Evolutionary conservation across 2,888 invertebrate genomes (phyloP), one percentile per base, ranked within the genome.

Genomic region (Bellardia bayeri): DNA sequence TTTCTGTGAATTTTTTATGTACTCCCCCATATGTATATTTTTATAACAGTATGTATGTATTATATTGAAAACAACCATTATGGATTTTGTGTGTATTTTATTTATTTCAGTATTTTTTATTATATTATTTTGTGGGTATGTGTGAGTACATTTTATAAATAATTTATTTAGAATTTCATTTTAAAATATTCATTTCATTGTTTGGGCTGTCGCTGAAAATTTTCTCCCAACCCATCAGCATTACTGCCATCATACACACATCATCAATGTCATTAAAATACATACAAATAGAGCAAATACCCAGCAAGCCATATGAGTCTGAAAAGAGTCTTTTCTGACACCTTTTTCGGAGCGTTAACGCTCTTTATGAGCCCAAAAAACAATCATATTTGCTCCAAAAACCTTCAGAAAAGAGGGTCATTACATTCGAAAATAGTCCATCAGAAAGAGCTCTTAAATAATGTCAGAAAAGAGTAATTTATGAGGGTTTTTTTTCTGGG

Each of bases 161-260:
- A 79, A 61, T 9, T 79, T 68, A 69, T 79, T 79, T 69, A 40
- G n/a, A 69, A 69, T 61, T 74, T 45, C 66, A 56, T 82, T 74
- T 56, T 66, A 82, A 82, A 74, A 74, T 72, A 82, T 82, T 82
- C 66, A 66, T 66, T 74, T 74, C 14, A 45, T 74, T 66, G 81
- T 64, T 64, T 63, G 54, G 42, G 13, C 40, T 81, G 81, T 16
- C 64, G 42, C 33, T 64, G 13, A 72, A 72, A 16, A 33, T 45
- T 30, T 54, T 13, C 37, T n/a, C 1, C 7, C 58, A 33, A 33
- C 14, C 66, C 40, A 54, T 68, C 66, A 30, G 8, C 42, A 11
- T 49, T 66, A 76, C 9, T 51, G n/a, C 14, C 8, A 2, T 1
- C 40, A 37, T 30, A 11, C 11, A 76, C 40, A 51, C 37, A 54